Percentiles rank a stretch among this genome's conserved stretches.
Evolutionary conservation across 1,140 invertebrate species (phyloP).

Genomic region (Cydia pomonella): DNA sequence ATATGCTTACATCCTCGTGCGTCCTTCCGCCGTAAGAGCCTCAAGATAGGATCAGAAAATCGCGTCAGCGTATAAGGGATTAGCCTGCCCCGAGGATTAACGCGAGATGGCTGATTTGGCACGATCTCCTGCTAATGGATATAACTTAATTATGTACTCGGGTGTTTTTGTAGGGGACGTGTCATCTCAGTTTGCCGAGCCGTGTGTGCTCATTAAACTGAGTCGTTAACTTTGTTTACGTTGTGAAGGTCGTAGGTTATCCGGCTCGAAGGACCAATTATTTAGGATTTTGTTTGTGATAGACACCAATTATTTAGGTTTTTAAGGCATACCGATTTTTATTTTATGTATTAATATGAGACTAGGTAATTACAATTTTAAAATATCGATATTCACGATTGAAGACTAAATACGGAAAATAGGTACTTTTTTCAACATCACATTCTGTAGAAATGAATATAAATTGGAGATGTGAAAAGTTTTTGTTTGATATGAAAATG

Average conservation of each 20-base stretch:
- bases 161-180: background rate
- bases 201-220: background rate
- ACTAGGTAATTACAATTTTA: too few species aligned
- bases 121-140: constrained; percentile 29
- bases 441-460: too few species aligned
- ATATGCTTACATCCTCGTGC: background rate
- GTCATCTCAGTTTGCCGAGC: background rate
- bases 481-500: too few species aligned
- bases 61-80: constrained; percentile 1
- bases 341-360: too few species aligned
- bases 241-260: background rate
- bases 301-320: background rate
- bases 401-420: too few species aligned
- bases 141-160: constrained; percentile 31
- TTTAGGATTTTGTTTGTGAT: background rate
- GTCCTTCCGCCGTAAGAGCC: background rate
- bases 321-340: too few species aligned
- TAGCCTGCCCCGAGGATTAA: constrained; percentile 6
- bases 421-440: too few species aligned
- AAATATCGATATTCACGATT: too few species aligned
- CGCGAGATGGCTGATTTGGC: constrained; percentile 29
- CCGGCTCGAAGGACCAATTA: background rate
- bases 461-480: too few species aligned
- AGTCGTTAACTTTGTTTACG: constrained; percentile 22
- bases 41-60: constrained; percentile 15